These are phyloP conservation scores for Dipodomys stephensi DNA, from an alignment of 2,113 vertebrate species.

Conservation along the genomic window DNA sequence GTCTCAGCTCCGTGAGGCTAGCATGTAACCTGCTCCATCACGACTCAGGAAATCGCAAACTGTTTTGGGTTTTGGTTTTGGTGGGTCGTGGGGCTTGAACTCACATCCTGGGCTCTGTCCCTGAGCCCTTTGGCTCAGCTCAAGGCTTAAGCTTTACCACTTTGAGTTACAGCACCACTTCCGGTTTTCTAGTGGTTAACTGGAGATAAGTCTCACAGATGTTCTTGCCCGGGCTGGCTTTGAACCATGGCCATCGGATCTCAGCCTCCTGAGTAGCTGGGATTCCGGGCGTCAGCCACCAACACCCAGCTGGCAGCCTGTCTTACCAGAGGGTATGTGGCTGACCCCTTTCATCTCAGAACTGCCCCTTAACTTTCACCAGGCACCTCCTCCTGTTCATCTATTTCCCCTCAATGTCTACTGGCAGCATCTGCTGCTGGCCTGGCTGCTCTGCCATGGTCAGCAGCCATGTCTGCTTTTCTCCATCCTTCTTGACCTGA, in stretches of 20 bases:
- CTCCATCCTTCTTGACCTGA: not conserved
- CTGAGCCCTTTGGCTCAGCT: too few species aligned
- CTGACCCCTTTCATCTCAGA: not conserved
- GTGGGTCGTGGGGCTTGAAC: too few species aligned
- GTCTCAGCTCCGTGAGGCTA: not conserved
- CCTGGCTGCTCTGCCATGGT: accelerated
- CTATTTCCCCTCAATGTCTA: not conserved
- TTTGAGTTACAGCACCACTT: too few species aligned
- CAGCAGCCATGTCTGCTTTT: not conserved
- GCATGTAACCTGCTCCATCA: not conserved
- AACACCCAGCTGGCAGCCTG: not conserved
- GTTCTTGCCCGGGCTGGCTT: too few species aligned
- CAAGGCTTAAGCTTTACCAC: too few species aligned
- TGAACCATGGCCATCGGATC: too few species aligned
- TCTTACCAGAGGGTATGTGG: accelerated
- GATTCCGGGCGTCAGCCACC: too few species aligned
- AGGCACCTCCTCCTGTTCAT: not conserved
- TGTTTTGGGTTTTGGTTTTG: not conserved
- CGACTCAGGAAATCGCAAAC: not conserved
- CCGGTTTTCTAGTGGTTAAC: too few species aligned
- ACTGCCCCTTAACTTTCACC: not conserved
- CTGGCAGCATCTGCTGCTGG: not conserved
- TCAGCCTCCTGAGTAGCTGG: too few species aligned
- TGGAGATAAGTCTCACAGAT: too few species aligned
- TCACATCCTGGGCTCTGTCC: too few species aligned